Conservation (phyloP, 2,797 vertebrate genomes). For the Takifugu ocellatus region DNA sequence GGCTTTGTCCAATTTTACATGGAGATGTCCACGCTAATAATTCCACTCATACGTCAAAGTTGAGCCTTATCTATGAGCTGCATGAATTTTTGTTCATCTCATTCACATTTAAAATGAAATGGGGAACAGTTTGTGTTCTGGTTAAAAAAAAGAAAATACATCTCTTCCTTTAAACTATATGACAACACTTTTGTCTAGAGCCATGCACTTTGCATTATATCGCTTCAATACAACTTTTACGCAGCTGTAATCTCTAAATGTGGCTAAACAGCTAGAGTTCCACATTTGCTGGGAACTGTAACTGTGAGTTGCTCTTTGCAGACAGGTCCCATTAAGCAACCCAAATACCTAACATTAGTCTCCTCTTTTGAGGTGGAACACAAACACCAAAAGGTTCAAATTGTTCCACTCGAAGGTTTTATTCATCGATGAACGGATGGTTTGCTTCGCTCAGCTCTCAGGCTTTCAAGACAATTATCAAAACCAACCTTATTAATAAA, state of each 20-base stretch:
- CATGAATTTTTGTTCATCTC: too few relatives aligned
- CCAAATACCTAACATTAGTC: conserved; percentile 67
- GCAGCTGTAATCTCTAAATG: conserved; percentile 69
- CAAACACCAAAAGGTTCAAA: conserved; percentile 67
- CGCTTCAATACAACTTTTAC: conserved; percentile 66
- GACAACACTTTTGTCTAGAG: conserved; percentile 45
- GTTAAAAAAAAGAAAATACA: too few relatives aligned
- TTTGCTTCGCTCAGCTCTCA: conserved; percentile 62
- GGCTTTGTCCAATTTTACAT: conserved; percentile 45
- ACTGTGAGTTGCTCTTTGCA: conserved; percentile 60
- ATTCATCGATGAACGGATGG: conserved; percentile 52
- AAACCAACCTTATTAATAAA: conserved; percentile 76
- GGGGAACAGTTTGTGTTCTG: too few relatives aligned
- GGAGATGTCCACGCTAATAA: conserved; percentile 40
- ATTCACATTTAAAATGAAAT: too few relatives aligned
- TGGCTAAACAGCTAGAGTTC: conserved; percentile 67
- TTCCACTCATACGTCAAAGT: conserved; percentile 14
- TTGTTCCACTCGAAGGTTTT: too few relatives aligned
- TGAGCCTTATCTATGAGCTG: too few relatives aligned
- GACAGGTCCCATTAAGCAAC: conserved; percentile 63
- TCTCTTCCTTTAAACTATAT: conserved; percentile 32
- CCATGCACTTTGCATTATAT: conserved; percentile 57
- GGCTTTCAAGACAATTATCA: conserved; percentile 71
- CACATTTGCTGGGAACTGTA: conserved; percentile 72
- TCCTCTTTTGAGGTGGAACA: conserved; percentile 61